Percentiles rank a stretch among this genome's conserved stretches.
Evolutionary conservation across 2,113 vertebrate genomes (phyloP).

Genomic region (Gadus macrocephalus): DNA sequence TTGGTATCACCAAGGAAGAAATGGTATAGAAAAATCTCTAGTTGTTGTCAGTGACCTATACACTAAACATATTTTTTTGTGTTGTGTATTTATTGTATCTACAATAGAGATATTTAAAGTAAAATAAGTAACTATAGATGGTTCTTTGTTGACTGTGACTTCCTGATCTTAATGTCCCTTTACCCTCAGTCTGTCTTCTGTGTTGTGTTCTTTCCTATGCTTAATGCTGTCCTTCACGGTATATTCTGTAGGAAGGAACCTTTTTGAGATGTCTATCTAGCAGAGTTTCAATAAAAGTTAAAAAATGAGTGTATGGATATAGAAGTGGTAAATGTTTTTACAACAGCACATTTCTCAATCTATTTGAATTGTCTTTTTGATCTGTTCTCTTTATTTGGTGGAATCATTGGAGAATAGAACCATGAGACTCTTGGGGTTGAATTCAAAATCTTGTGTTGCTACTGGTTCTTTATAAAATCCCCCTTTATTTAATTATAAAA

Average conservation of each 20-base stretch:
- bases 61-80: not conserved
- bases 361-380: not conserved
- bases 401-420: too few relatives aligned
- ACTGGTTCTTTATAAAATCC: too few relatives aligned
- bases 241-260: constrained; percentile 21
- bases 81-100: not conserved
- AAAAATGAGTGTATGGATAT: constrained; percentile 35
- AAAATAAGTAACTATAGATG: not conserved
- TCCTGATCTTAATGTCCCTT: constrained; percentile 26
- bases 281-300: constrained; percentile 53
- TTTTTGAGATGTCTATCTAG: constrained; percentile 46
- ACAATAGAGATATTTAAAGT: not conserved
- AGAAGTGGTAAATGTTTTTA: constrained; percentile 33
- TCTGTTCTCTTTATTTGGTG: not conserved
- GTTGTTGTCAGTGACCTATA: not conserved
- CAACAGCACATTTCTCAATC: not conserved
- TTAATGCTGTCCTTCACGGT: constrained; percentile 12
- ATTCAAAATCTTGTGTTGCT: too few relatives aligned
- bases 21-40: too few relatives aligned
- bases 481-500: too few relatives aligned
- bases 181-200: constrained; percentile 12
- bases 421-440: too few relatives aligned
- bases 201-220: constrained; percentile 32
- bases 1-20: too few relatives aligned
- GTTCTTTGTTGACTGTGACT: constrained; percentile 16